Evolutionary conservation across 2,888 invertebrate species (phyloP).

Genomic region (Electrophaes corylata): DNA sequence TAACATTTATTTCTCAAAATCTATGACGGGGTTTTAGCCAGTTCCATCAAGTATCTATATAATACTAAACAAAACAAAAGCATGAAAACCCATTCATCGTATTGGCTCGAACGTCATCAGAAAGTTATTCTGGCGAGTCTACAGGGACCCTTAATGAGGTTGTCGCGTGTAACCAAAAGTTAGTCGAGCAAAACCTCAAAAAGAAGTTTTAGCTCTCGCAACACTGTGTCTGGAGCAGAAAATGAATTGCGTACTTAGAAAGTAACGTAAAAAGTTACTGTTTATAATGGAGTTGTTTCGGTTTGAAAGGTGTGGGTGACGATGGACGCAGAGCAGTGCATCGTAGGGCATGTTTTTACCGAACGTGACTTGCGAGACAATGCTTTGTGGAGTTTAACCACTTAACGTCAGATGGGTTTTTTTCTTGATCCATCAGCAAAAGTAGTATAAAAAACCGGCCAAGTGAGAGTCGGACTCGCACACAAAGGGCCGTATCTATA

Average conservation of each 20-base stretch:
- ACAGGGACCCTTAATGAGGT: slow-evolving; percentile 31
- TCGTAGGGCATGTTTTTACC: too few species aligned
- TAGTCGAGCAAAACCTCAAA: slow-evolving; percentile 20
- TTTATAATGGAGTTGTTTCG: too few species aligned
- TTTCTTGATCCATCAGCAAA: too few species aligned
- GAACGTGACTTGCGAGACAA: too few species aligned
- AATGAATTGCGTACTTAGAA: slow-evolving; percentile 18
- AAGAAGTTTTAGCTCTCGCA: slow-evolving; percentile 22
- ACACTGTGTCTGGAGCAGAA: slow-evolving; percentile 21
- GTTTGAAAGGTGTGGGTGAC: too few species aligned
- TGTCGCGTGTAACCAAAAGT: slow-evolving; percentile 31
- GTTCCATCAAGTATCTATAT: neutral
- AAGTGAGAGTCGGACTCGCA: too few species aligned
- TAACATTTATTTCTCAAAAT: too few species aligned
- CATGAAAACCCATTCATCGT: slow-evolving; percentile 10
- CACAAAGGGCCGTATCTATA: too few species aligned
- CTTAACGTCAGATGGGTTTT: too few species aligned
- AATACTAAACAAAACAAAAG: neutral
- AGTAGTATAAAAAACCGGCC: too few species aligned
- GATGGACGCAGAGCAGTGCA: too few species aligned
- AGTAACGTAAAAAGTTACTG: neutral
- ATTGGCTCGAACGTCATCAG: slow-evolving; percentile 16
- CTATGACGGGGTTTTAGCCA: neutral
- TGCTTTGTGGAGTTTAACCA: too few species aligned
- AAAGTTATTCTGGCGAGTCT: slow-evolving; percentile 24